Percentiles rank a stretch among this genome's conserved stretches.
Conservation (phyloP, 2,113 vertebrate species). For the Falcunculus frontatus region DNA sequence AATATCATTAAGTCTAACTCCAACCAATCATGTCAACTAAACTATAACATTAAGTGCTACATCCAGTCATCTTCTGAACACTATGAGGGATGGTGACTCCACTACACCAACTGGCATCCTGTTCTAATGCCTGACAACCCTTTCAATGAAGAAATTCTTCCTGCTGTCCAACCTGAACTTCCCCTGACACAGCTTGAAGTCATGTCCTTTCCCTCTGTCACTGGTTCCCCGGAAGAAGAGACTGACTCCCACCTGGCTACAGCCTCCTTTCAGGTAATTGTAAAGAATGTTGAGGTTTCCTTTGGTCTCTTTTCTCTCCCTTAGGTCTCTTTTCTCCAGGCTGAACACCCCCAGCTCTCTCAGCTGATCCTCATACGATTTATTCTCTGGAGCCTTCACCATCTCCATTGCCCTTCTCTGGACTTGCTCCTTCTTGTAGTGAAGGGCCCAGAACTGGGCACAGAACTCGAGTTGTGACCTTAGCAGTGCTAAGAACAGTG, state of each 20-base stretch:
- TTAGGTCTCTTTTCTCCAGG: neutral
- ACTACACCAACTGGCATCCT: neutral
- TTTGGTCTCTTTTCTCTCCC: neutral
- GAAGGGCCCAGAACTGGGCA: neutral
- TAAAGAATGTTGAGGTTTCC: neutral
- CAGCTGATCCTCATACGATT: neutral
- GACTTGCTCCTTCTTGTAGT: neutral
- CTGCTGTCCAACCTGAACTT: neutral
- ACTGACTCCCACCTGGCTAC: accelerated
- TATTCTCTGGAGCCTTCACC: neutral
- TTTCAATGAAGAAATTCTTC: neutral
- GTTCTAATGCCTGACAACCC: neutral
- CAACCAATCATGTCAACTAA: neutral
- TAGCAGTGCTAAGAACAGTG: too few relatives aligned
- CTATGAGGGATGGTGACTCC: neutral
- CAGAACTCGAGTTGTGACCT: neutral
- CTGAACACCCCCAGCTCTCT: neutral
- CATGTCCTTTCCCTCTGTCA: too few relatives aligned
- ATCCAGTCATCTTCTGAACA: neutral
- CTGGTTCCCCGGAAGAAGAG: neutral
- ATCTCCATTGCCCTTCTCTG: too few relatives aligned
- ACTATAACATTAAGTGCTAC: too few relatives aligned
- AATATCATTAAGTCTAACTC: neutral
- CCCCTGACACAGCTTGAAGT: neutral
- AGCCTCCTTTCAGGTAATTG: neutral